Evolutionary conservation across 2,113 vertebrate species (phyloP).

Genomic region (Heptranchias perlo): DNA sequence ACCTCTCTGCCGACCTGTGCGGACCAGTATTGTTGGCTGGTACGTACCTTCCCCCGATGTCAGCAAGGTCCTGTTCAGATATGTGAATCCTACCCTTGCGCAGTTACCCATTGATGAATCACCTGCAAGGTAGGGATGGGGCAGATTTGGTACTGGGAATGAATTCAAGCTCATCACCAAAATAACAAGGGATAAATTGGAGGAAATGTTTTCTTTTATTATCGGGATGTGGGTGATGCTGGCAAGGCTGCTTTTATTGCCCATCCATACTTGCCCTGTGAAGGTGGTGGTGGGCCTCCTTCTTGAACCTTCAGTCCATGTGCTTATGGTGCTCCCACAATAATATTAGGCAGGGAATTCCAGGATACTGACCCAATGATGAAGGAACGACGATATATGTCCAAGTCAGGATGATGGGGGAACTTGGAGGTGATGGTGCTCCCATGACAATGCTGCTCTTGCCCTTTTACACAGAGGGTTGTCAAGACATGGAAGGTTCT

Average conservation of each 20-base stretch:
- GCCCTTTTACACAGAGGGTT: not conserved
- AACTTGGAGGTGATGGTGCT: not conserved
- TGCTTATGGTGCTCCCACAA: no score
- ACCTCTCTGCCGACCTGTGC: not conserved
- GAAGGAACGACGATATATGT: not conserved
- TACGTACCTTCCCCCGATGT: not conserved
- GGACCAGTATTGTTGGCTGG: not conserved
- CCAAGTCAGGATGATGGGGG: not conserved
- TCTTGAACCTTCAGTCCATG: no score
- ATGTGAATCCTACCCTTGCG: not conserved
- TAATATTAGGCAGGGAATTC: not conserved
- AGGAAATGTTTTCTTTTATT: not conserved
- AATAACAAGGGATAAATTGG: not conserved
- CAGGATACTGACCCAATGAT: no score
- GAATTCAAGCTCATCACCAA: not conserved
- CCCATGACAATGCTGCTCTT: not conserved
- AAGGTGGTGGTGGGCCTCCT: no score
- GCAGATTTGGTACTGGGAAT: not conserved
- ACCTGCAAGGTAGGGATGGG: not conserved
- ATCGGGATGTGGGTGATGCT: no score
- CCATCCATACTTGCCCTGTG: not conserved
- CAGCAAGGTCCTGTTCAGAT: not conserved
- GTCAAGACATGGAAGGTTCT: not conserved
- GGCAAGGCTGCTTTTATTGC: not conserved
- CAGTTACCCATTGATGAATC: not conserved